Evolutionary conservation across 2,888 invertebrate species (phyloP), one percentile per base, ranked within the genome.

Genomic region (Macaria liturata): DNA sequence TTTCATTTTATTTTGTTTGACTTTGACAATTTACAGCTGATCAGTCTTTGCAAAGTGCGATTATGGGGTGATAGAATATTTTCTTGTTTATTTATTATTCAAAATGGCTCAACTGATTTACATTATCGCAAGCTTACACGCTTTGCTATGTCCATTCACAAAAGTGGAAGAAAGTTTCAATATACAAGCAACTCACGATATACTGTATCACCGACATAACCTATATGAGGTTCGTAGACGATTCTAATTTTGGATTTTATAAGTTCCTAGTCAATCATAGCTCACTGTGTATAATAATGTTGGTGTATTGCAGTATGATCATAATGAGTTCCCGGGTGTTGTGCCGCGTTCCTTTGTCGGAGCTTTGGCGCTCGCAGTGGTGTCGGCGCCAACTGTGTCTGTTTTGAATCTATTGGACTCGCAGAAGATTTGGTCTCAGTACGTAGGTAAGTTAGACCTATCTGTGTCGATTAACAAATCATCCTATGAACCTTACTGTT

Each of bases 81-180:
- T 63, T 68, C 69, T 71, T 70, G 67, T 69, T 66, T 68, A 66
- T 61, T 62, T 71, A 77, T 45, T 37, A 45, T 54, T 49, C 32
- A 80, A 86, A 81, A 96, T 97, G 96, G 95, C 95, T 82, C 93
- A 95, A 77, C 89, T 96, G 82, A 87, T 96, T 73, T 94, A 95
- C 81, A 87, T 96, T 69, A 93, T 96, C 71, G 96, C 96, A 61
- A 93, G 95, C 70, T 94, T 96, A 71, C 97, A 98, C 84, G 90
- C 98, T 59, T 83, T 97, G 64, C 93, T 96, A 72, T 98, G 98
- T 78, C 99, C 99, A 53, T 99, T 96, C 83, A 99, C 98, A 4
- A 99, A 99, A 95, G 99, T 99, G 51, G 99, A 99, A 90, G 99
- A 99, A 92, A 99, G 99, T 88, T 99, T 99, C 85, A 99, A 99